Conservation (phyloP, 2,888 invertebrate species). For the Drosophila nr. perissopoda region DNA sequence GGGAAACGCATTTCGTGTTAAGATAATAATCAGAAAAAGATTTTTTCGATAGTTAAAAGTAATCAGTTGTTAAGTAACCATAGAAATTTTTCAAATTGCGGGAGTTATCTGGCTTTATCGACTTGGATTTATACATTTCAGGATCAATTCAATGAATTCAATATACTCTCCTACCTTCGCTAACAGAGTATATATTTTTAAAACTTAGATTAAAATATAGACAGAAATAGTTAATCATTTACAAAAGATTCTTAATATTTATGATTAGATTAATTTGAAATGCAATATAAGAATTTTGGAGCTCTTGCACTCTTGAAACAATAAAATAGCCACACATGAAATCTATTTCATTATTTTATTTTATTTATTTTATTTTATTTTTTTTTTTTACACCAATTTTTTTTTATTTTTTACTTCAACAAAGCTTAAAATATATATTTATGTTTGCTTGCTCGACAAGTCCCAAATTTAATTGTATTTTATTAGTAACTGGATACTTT, state of each 20-base stretch:
- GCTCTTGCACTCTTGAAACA: no score
- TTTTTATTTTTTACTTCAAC: not conserved
- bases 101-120: not conserved
- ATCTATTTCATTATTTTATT: fast-evolving
- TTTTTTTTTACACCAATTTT: not conserved
- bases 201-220: not conserved
- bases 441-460: no score
- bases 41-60: not conserved
- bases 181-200: not conserved
- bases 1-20: not conserved
- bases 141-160: not conserved
- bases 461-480: not conserved
- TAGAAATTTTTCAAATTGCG: not conserved
- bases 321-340: not conserved
- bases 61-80: not conserved
- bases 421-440: not conserved
- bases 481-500: not conserved
- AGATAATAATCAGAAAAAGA: no score
- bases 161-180: not conserved
- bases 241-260: no score
- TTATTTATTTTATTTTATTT: not conserved
- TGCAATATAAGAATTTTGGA: no score
- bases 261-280: no score
- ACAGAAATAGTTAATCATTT: not conserved
- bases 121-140: not conserved